These are phyloP conservation scores for Agrochola lychnidis DNA, from an alignment of 2,888 invertebrate species.

Conservation along the genomic window DNA sequence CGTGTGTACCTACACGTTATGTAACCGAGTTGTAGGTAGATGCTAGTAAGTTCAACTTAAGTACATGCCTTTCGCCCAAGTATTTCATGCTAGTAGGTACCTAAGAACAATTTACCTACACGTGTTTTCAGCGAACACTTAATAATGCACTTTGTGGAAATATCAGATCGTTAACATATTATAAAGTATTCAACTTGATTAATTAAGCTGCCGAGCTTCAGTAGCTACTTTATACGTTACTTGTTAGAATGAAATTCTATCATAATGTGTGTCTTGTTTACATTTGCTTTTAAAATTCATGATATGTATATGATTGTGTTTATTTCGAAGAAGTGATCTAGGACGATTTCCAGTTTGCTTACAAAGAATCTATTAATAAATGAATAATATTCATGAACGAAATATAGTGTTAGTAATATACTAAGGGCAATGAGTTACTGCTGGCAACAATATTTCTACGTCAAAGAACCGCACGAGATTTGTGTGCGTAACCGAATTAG, in stretches of 20 bases:
- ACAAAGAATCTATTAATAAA: background rate
- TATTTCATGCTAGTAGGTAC: background rate
- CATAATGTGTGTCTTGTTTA: too few species aligned
- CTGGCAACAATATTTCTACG: conserved; percentile 44
- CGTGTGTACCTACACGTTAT: too few species aligned
- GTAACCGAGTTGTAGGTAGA: too few species aligned
- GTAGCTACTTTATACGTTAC: background rate
- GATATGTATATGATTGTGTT: background rate
- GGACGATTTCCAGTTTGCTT: background rate
- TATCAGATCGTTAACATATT: conserved; percentile 7
- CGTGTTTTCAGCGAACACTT: conserved; percentile 26
- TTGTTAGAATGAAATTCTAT: conserved; percentile 2
- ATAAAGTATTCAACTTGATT: conserved; percentile 33
- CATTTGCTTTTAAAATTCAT: background rate
- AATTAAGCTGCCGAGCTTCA: conserved; percentile 16
- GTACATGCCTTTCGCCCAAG: too few species aligned
- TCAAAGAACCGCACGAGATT: conserved; percentile 41
- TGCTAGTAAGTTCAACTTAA: background rate
- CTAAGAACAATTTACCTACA: background rate
- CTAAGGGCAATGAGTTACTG: conserved; percentile 32
- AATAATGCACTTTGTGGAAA: conserved; percentile 30
- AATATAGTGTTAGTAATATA: conserved; percentile 33
- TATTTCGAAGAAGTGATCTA: background rate
- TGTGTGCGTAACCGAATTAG: conserved; percentile 58
- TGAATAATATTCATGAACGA: background rate